Evolutionary conservation across 2,797 vertebrate genomes (phyloP), one percentile per base, ranked within the genome.

Genomic region (Lateolabrax maculatus): DNA sequence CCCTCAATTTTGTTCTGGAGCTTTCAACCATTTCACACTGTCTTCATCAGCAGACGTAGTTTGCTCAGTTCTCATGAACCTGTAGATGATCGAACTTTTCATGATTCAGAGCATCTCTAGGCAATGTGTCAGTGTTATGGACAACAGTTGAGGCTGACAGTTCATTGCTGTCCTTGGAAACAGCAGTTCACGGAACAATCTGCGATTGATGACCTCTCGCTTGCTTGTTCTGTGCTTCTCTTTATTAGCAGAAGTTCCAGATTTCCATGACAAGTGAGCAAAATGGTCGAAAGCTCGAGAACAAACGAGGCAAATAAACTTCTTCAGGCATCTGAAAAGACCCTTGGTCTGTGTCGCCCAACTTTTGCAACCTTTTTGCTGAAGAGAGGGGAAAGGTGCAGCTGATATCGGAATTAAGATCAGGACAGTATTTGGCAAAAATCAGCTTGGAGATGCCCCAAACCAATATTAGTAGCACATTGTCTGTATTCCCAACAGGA

Each of bases 211-310:
- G 27, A 36, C 21, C 8, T 64, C 52, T 52, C 1, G 2, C 0
- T 18, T 6, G 9, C 37, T 66, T 62, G 25, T 27, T 44, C 56
- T 43, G 10, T n/a, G 37, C 36, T 46, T 43, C 18, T 43, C 56
- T 48, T 60, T 21, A 51, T 71, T 37, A 37, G 58, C 29, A 43
- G n/a, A 75, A 39, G 60, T 31, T 52, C 13, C 12, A 16, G 34
- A 55, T 29, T 6, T 48, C 15, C 25, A 12, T 37, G 9, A 51
- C 21, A 48, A 56, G 21, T 73, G 25, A 53, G 27, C 10, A 29
- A 77, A 55, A 15, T 11, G 23, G 27, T 44, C 2, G 13, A 77
- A 46, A 69, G 49, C 29, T 16, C 29, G 18, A 12, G 10, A 49
- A 39, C 12, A n/a, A 49, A n/a, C n/a, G n/a, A n/a, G n/a, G 34